Percentiles rank a stretch among this genome's conserved stretches.
Conservation (phyloP, 2,113 vertebrate genomes). For the Xiphias gladius region DNA sequence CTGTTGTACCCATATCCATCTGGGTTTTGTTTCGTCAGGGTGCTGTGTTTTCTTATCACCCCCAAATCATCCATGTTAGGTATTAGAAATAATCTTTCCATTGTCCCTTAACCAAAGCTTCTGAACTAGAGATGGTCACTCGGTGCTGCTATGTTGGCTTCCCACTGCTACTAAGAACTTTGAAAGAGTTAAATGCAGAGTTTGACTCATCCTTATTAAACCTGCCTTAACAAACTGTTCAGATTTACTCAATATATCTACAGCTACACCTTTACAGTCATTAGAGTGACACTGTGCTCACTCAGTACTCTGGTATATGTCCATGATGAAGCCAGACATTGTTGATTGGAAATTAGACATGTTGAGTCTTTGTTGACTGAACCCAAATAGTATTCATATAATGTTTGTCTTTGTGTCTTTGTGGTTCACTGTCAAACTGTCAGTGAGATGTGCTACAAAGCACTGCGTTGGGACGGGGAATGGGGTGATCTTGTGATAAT, state of each 20-base stretch:
- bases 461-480: neutral
- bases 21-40: neutral
- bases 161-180: no score
- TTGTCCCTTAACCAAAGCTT: neutral
- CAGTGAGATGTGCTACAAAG: no score
- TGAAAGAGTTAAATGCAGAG: no score
- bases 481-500: neutral
- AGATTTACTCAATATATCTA: no score
- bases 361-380: neutral
- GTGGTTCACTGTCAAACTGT: no score
- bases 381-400: no score
- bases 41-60: neutral
- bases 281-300: neutral
- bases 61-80: neutral
- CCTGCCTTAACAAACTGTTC: neutral
- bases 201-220: neutral
- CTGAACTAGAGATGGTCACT: no score
- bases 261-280: neutral
- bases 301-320: no score
- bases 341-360: neutral
- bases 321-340: neutral
- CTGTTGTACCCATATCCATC: neutral
- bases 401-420: no score
- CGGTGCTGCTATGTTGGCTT: no score
- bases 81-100: neutral